Conservation (phyloP, 1,140 invertebrate genomes). For the Coptotermes formosanus region DNA sequence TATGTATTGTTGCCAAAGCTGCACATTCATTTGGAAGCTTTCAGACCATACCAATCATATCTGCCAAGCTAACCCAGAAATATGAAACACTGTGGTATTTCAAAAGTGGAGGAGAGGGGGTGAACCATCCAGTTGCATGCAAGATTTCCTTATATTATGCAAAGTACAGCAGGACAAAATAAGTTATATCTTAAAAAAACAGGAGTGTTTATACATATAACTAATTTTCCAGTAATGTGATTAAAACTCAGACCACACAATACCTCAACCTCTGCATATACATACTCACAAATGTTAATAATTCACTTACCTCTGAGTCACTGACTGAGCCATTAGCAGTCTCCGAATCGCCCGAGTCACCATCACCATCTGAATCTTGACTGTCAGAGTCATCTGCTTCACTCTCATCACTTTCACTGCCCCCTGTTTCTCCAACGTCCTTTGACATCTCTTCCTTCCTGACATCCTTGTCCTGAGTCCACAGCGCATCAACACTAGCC, state of each 20-base stretch:
- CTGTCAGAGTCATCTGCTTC: conserved; percentile 38
- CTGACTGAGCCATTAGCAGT: conserved; percentile 31
- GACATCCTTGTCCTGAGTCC: background rate
- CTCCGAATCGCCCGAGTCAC: conserved; percentile 35
- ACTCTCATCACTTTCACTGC: conserved; percentile 32
- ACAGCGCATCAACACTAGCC: background rate
- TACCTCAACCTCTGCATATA: background rate
- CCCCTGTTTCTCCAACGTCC: conserved; percentile 32
- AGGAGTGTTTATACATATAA: too few relatives aligned
- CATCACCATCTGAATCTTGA: conserved; percentile 31
- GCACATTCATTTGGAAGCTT: too few relatives aligned
- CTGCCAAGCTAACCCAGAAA: too few relatives aligned
- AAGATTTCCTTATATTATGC: too few relatives aligned
- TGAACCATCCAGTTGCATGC: too few relatives aligned
- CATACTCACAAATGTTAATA: background rate
- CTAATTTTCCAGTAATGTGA: background rate
- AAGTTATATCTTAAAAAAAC: too few relatives aligned
- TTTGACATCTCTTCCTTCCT: conserved; percentile 35
- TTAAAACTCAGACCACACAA: background rate
- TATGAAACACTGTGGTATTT: too few relatives aligned
- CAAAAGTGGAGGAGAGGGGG: too few relatives aligned
- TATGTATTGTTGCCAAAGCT: too few relatives aligned
- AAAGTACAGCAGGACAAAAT: too few relatives aligned
- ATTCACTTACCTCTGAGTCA: conserved; percentile 34
- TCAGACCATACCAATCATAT: too few relatives aligned